These are phyloP conservation scores for Polyommatus iphigenia DNA, from an alignment of 2,888 invertebrate species.

Conservation along the genomic window DNA sequence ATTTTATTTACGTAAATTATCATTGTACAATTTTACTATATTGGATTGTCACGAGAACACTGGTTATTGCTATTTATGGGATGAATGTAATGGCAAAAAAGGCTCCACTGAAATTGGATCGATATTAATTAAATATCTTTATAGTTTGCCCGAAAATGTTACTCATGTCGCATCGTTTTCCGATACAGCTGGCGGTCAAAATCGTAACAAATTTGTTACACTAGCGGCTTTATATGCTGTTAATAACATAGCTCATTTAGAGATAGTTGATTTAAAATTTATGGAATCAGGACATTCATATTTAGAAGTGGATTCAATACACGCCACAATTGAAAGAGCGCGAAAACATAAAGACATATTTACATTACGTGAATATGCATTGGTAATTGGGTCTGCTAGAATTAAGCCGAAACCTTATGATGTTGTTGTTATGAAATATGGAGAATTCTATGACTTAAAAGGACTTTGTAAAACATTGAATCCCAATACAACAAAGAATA, in stretches of 20 bases:
- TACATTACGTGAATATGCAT: neutral
- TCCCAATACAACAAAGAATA: neutral
- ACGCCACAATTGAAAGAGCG: neutral
- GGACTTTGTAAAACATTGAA: neutral
- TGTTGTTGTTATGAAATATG: neutral
- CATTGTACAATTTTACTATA: neutral
- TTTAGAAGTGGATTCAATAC: conserved; percentile 5
- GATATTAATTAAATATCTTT: neutral
- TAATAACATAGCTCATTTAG: neutral
- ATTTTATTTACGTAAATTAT: neutral
- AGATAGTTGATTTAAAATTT: neutral
- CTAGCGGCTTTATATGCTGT: neutral
- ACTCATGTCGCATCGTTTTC: conserved; percentile 2
- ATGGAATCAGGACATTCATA: conserved; percentile 12
- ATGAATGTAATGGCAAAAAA: conserved; percentile 14
- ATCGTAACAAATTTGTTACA: neutral
- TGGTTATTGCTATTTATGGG: neutral
- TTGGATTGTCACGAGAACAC: neutral
- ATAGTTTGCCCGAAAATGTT: neutral
- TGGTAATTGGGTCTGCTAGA: neutral
- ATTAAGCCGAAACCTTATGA: neutral
- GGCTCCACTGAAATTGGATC: neutral
- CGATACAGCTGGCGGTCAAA: neutral
- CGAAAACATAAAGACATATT: neutral
- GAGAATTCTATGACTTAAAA: neutral